Evolutionary conservation across 2,797 vertebrate species (phyloP), one percentile per base, ranked within the genome.

Genomic region (Sebastes hopkinsi): DNA sequence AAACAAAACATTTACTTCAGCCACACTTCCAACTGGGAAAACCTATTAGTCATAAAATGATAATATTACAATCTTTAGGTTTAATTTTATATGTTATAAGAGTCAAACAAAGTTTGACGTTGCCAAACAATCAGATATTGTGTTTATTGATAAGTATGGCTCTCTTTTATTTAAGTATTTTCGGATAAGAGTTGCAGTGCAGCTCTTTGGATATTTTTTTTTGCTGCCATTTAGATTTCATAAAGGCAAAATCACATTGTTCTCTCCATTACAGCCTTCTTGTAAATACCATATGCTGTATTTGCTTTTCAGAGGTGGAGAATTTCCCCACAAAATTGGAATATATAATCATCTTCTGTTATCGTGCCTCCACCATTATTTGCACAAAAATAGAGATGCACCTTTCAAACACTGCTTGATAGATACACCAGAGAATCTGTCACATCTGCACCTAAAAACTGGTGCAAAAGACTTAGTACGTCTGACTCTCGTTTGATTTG

Each of bases 81-180:
- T 52, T 52, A n/a, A 10, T 52, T 52, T 0, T 52, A 9, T 1
- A 52, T 52, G 50, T 18, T 52, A 52, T 52, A 52, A 18, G 46
- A 52, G 46, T 52, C 18, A 50, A 50, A 8, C 46, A 50, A 20
- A 50, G 46, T 50, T 1, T 50, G 46, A 50, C 0, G 0, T 52
- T 52, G 50, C 8, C 8, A 52, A 52, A 50, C 18, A 50, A 20
- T 52, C 50, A 52, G 20, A 46, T 46, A 46, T 42, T 20, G 46
- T 50, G 18, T 50, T 50, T 50, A 50, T 0, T 9, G 46, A n/a
- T 52, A n/a, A 52, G 20, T 0, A 52, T 0, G 0, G 50, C 50
- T n/a, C 50, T 52, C 8, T 52, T n/a, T 52, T 52, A 46, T 46
- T 46, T 0, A 46, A 46, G 16, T 46, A 4, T 46, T 46, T 46